Percentiles rank a stretch among this genome's conserved stretches.
phyloP scores from a whole-genome alignment of 2,888 invertebrate species.

The Conchocele bisecta region DNA sequence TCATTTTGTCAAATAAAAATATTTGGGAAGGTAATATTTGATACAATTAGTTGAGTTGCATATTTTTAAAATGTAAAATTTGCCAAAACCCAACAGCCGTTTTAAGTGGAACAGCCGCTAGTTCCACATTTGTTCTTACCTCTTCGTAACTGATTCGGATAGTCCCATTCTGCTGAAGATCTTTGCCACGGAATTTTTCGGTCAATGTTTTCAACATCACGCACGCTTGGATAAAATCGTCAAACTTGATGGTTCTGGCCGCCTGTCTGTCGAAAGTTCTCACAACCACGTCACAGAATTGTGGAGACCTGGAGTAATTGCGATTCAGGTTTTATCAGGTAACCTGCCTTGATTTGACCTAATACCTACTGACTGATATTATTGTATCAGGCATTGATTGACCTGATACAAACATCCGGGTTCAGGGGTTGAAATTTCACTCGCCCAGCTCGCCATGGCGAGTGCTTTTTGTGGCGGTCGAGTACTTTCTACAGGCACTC shows the following conservation, averaged over 20 bases:
- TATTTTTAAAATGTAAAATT: neutral
- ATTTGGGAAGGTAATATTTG: neutral
- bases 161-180: constrained; percentile 74
- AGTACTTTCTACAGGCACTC: too few relatives aligned
- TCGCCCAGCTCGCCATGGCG: too few relatives aligned
- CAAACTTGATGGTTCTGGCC: constrained; percentile 79
- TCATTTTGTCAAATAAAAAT: neutral
- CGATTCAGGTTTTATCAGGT: too few relatives aligned
- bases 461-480: too few relatives aligned
- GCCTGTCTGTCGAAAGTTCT: constrained; percentile 79
- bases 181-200: constrained; percentile 81
- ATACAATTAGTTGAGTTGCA: neutral
- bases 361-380: too few relatives aligned
- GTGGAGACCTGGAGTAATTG: constrained; percentile 77
- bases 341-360: too few relatives aligned
- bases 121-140: constrained; percentile 67
- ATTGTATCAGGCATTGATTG: too few relatives aligned
- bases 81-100: too few relatives aligned
- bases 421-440: too few relatives aligned
- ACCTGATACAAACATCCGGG: too few relatives aligned
- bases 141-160: constrained; percentile 81
- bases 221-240: constrained; percentile 83
- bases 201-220: constrained; percentile 82
- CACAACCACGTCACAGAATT: constrained; percentile 76
- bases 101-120: too few relatives aligned